These are phyloP conservation scores for Belgica antarctica DNA, from an alignment of 2,888 invertebrate species.

Conservation along the genomic window DNA sequence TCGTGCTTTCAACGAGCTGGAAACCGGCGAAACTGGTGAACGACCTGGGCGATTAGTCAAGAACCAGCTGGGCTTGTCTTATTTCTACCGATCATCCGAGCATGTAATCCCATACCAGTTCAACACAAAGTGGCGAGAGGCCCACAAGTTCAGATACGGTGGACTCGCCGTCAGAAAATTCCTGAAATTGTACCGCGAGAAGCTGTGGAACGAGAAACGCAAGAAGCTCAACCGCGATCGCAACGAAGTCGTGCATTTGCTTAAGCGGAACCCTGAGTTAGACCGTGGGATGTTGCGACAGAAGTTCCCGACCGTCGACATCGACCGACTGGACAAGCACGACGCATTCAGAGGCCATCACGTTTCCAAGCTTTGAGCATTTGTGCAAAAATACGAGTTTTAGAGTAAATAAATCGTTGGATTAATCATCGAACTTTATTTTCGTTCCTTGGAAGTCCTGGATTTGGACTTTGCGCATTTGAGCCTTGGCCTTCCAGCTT, in stretches of 20 bases:
- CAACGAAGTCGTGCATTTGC: constrained; percentile 66
- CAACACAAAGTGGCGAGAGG: constrained; percentile 65
- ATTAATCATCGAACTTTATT: constrained; percentile 49
- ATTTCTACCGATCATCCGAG: constrained; percentile 60
- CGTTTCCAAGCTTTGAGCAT: constrained; percentile 53
- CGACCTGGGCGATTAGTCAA: constrained; percentile 63
- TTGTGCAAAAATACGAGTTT: too few species aligned
- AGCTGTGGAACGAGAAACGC: constrained; percentile 60
- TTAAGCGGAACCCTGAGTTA: constrained; percentile 74
- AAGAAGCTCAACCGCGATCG: constrained; percentile 62
- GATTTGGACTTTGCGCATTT: constrained; percentile 50
- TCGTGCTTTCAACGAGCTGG: constrained; percentile 80
- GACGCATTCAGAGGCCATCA: constrained; percentile 65
- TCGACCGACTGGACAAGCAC: constrained; percentile 63
- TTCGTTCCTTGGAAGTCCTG: constrained; percentile 51
- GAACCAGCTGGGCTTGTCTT: constrained; percentile 63
- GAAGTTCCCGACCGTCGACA: constrained; percentile 73
- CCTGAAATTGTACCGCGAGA: constrained; percentile 64
- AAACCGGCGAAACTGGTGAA: constrained; percentile 84
- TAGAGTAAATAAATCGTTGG: too few species aligned
- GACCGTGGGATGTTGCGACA: constrained; percentile 67
- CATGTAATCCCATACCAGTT: constrained; percentile 65
- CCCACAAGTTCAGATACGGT: constrained; percentile 59
- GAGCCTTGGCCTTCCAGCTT: constrained; percentile 52
- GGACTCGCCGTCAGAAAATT: constrained; percentile 66